Evolutionary conservation across 2,888 invertebrate species (phyloP), one percentile per base, ranked within the genome.

Genomic region (Stenodera caucasica): DNA sequence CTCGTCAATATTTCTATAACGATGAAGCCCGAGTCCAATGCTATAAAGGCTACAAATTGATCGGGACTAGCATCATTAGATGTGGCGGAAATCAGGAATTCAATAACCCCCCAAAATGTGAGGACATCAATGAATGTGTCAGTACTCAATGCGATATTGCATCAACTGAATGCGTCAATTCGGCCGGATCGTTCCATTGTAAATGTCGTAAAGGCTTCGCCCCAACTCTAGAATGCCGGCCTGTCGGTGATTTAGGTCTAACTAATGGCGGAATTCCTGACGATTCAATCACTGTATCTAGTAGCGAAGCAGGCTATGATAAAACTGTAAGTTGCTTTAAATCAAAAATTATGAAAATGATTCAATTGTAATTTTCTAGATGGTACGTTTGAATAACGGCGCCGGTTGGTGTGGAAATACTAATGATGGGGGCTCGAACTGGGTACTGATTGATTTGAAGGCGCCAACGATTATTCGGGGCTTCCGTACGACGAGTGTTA

Each of bases 21-120:
- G 96, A 96, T 76, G 95, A 96, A 82, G 94, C 94, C 12, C 84
- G 94, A 64, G 93, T 94, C 9, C 95, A 96, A 75, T 96, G 96
- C 78, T 92, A 89, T 75, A 91, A 92, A 81, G 96, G 95, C 9
- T 96, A 91, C 77, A 93, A 92, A 81, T 82, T 96, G 4, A 90
- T 89, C 61, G 93, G 93, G 30, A 89, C 90, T 53, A 93, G 90
- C 69, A 88, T 95, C 56, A 87, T 95, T 64, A 87, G 88, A 74
- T 96, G 96, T 78, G 94, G 92, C 63, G 85, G 91, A n/a, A 87
- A 89, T 68, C 93, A 94, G 80, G 82, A 85, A 65, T 96, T 96
- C 69, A 90, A 90, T 69, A 87, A 90, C 71, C 87, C 92, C 50
- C 96, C 96, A 1, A 89, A 87, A 63, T 96, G 96, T 75, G 94